A percentile compares a stretch with the other conserved stretches of the same genome.
These are phyloP conservation scores for Hetaerina americana DNA, from an alignment of 1,140 invertebrate species.

Conservation along the genomic window DNA sequence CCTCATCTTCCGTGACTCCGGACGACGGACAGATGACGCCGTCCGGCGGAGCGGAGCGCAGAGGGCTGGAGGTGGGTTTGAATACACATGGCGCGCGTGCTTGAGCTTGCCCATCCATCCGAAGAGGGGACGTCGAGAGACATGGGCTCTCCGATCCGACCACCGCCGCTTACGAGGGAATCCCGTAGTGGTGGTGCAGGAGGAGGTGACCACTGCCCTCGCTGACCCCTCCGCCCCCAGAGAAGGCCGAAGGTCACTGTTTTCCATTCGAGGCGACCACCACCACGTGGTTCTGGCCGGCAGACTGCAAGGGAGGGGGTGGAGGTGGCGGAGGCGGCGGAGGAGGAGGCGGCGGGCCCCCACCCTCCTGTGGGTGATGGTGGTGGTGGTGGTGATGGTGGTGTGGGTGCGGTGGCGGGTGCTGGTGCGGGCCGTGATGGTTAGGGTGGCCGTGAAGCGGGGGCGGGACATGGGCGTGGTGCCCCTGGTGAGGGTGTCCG, in stretches of 20 bases:
- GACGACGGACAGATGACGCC: neutral
- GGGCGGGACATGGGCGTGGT: constrained; percentile 10
- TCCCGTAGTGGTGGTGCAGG: constrained; percentile 38
- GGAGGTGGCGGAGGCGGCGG: constrained; percentile 47
- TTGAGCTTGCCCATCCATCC: too few species aligned
- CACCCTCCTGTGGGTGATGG: constrained; percentile 48
- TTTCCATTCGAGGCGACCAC: constrained; percentile 46
- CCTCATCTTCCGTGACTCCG: neutral
- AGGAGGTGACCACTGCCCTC: constrained; percentile 28
- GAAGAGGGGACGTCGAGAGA: too few species aligned
- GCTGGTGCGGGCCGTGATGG: constrained; percentile 18
- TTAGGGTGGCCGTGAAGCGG: constrained; percentile 32
- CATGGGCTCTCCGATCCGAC: too few species aligned
- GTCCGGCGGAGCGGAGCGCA: neutral
- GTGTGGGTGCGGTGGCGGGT: neutral
- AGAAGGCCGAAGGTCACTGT: constrained; percentile 76
- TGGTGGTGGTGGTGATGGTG: constrained; percentile 33
- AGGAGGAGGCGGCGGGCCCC: constrained; percentile 38
- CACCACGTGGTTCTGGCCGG: constrained; percentile 50
- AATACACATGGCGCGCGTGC: too few species aligned
- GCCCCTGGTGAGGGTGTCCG: constrained; percentile 41
- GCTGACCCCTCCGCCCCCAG: constrained; percentile 47
- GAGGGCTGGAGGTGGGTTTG: too few species aligned
- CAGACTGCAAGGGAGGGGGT: too few species aligned
- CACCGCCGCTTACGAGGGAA: constrained; percentile 32